Percentiles rank a stretch among this genome's conserved stretches.
These are phyloP conservation scores for Siphamia tubifer DNA, from an alignment of 2,113 vertebrate species.

Conservation along the genomic window DNA sequence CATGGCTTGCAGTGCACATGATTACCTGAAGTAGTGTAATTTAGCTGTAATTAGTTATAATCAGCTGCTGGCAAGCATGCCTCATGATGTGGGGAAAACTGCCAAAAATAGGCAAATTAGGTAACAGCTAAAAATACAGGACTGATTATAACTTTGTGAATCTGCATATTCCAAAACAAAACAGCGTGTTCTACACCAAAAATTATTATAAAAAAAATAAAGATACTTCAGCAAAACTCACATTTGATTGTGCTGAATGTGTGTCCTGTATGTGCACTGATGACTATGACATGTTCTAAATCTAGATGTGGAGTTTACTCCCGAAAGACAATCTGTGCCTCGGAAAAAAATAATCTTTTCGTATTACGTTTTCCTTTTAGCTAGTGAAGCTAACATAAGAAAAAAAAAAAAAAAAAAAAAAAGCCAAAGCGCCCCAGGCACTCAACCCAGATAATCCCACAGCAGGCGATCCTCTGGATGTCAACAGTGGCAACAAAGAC, in stretches of 20 bases:
- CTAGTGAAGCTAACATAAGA: neutral
- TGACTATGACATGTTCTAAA: neutral
- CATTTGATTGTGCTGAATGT: neutral
- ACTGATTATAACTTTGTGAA: conserved; percentile 32
- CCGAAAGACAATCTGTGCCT: neutral
- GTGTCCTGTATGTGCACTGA: neutral
- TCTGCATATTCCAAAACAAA: conserved; percentile 13
- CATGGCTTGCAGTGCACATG: conserved; percentile 43
- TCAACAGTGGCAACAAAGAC: conserved; percentile 40
- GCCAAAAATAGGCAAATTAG: conserved; percentile 52
- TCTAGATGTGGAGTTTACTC: conserved; percentile 4
- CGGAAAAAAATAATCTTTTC: neutral
- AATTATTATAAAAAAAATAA: neutral
- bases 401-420: conserved; percentile 5
- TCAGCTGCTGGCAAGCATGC: conserved; percentile 49
- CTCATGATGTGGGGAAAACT: conserved; percentile 31
- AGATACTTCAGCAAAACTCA: neutral
- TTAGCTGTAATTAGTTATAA: conserved; percentile 62
- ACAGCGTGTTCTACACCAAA: conserved; percentile 2
- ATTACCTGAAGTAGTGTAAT: conserved; percentile 58
- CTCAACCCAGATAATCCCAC: conserved; percentile 34
- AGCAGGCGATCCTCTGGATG: conserved; percentile 40
- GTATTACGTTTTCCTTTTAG: conserved; percentile 3
- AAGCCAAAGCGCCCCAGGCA: conserved; percentile 2
- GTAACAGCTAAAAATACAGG: conserved; percentile 12